Evolutionary conservation across 1,140 invertebrate species (phyloP).

Genomic region (Diploscapter pachys): DNA sequence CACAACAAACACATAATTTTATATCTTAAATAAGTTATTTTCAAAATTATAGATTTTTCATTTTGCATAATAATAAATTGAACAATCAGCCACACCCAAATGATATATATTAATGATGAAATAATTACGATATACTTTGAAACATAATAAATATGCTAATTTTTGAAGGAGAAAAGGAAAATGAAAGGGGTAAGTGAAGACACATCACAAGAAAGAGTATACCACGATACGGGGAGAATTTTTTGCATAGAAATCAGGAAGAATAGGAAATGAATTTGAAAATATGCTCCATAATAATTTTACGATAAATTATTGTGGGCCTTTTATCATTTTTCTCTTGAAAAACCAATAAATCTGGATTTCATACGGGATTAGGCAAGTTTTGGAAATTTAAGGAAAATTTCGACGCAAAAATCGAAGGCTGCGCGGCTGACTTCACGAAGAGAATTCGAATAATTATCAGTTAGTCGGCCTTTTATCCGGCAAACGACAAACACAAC

Average conservation of each 20-base stretch:
- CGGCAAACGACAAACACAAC: not conserved
- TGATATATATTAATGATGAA: too few relatives aligned
- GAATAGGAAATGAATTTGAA: not conserved
- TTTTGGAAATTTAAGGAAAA: not conserved
- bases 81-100: too few relatives aligned
- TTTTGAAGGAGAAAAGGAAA: not conserved
- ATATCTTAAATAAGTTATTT: too few relatives aligned
- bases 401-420: not conserved
- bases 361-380: not conserved
- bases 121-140: too few relatives aligned
- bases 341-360: not conserved
- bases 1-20: too few relatives aligned
- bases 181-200: not conserved
- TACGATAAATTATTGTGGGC: not conserved
- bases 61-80: too few relatives aligned
- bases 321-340: constrained; percentile 1
- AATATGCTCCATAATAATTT: too few relatives aligned
- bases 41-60: too few relatives aligned
- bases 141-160: not conserved
- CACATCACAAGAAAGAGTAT: too few relatives aligned
- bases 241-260: too few relatives aligned
- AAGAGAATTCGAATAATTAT: not conserved
- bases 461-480: not conserved
- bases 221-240: too few relatives aligned
- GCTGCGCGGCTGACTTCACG: not conserved